phyloP scores from a whole-genome alignment of 2,113 vertebrate genomes.

The Epinephelus moara region DNA sequence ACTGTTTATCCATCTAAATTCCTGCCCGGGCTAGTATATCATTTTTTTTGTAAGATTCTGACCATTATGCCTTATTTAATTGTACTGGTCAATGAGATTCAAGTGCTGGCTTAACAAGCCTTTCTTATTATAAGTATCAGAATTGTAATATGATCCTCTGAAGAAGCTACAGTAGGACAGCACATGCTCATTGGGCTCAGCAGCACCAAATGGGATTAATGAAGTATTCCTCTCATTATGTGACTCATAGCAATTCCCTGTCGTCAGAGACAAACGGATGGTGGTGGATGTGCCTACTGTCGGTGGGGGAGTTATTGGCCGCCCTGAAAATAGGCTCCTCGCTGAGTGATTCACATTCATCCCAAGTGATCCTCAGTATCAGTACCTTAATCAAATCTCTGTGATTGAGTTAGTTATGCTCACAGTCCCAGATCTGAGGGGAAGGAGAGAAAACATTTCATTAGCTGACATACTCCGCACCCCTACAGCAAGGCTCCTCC shows the following conservation, averaged over 20 bases:
- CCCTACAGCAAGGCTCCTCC: slow-evolving; percentile 21
- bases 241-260: slow-evolving; percentile 73
- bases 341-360: slow-evolving; percentile 73
- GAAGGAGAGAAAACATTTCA: slow-evolving; percentile 65
- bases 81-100: slow-evolving; percentile 39
- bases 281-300: slow-evolving; percentile 72
- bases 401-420: slow-evolving; percentile 68
- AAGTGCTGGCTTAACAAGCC: slow-evolving; percentile 31
- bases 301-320: slow-evolving; percentile 67
- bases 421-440: slow-evolving; percentile 47
- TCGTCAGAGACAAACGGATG: slow-evolving; percentile 66
- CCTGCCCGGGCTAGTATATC: slow-evolving; percentile 46
- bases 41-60: slow-evolving; percentile 48
- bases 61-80: slow-evolving; percentile 51
- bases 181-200: slow-evolving; percentile 64
- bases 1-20: slow-evolving; percentile 73
- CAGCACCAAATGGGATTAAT: slow-evolving; percentile 77
- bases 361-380: slow-evolving; percentile 65
- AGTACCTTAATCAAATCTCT: slow-evolving; percentile 74
- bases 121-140: slow-evolving; percentile 43
- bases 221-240: slow-evolving; percentile 79
- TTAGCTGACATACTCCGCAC: slow-evolving; percentile 35
- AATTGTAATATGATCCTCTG: slow-evolving; percentile 55
- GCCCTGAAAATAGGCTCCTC: slow-evolving; percentile 70
- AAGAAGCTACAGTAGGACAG: slow-evolving; percentile 69